Base-by-base conservation (phyloP, 1,140 invertebrate species). In the Euura saliciscinereae region DNA sequence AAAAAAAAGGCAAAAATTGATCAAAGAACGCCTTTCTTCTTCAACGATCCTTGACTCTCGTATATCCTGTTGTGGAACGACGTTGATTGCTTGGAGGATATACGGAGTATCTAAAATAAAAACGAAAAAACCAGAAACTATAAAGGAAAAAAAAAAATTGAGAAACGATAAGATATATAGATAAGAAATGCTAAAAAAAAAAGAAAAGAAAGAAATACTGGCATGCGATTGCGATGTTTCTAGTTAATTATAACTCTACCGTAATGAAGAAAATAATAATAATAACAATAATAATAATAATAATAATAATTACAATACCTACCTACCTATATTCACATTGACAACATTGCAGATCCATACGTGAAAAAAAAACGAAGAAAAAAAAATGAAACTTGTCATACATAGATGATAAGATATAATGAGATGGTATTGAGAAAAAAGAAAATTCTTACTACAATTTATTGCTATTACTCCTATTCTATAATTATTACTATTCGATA, bases 381-480 rank as follows among this genome's bases (percentile, higher is more conserved):
- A 28, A 28, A 28, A 28, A 28, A 28, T 28, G 0, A 28, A 84
- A 84, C 83, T 86, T 86, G 83, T 86, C 84, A 86, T 82, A 76
- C 75, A 28, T 86, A 86, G 84, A 75, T 82, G 77, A 83, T 85
- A 84, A 85, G 82, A 79, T 81, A 79, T 28, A 28, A 28, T 28
- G 28, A 28, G 28, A 28, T 28, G 28, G 28, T 28, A 28, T 28
- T 28, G 28, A 28, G 28, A 28, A 28, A 28, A 28, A 28, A 28
- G 28, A 28, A 28, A 84, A 83, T 83, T 80, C 80, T 85, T 85
- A 83, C 77, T 85, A 79, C 80, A 84, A 82, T 80, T 82, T 81
- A 83, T 82, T 81, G 82, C 79, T 86, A 84, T 85, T 83, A 82
- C 78, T 83, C 85, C 72, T 82, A 81, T 83, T 82, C 81, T 79